These are phyloP conservation scores for Charina bottae DNA, from an alignment of 2,113 vertebrate species.

Conservation along the genomic window DNA sequence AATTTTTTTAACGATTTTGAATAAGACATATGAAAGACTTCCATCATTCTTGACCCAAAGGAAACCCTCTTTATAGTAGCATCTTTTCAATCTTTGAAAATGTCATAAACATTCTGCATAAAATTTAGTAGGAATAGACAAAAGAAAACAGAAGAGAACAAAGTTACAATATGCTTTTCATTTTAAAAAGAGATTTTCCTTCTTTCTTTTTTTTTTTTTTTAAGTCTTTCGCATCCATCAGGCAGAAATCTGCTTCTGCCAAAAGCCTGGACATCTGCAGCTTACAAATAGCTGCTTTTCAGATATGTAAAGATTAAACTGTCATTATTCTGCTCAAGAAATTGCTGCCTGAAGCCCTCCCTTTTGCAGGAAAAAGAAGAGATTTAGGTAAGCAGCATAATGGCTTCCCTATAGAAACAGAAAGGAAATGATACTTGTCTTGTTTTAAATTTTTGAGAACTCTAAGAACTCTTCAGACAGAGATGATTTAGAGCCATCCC, in stretches of 20 bases:
- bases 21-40: background rate
- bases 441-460: background rate
- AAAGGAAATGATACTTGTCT: conserved; percentile 18
- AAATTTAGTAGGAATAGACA: conserved; percentile 45
- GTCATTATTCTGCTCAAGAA: conserved; percentile 36
- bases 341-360: background rate
- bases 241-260: conserved; percentile 28
- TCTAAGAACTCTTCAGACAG: background rate
- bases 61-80: background rate
- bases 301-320: conserved; percentile 49
- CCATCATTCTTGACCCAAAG: conserved; percentile 31
- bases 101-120: conserved; percentile 11
- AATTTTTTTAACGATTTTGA: conserved; percentile 42
- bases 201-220: background rate
- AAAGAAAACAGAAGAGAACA: conserved; percentile 37
- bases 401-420: conserved; percentile 22
- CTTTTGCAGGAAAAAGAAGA: background rate
- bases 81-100: conserved; percentile 31
- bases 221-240: conserved; percentile 3
- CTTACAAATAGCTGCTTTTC: conserved; percentile 43
- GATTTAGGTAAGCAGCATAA: conserved; percentile 33
- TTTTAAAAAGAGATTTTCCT: conserved; percentile 1
- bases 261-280: conserved; percentile 35
- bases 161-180: conserved; percentile 24
- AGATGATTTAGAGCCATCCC: background rate